These are phyloP conservation scores for Hyposoter dolosus DNA, from an alignment of 2,888 invertebrate genomes.

Conservation along the genomic window DNA sequence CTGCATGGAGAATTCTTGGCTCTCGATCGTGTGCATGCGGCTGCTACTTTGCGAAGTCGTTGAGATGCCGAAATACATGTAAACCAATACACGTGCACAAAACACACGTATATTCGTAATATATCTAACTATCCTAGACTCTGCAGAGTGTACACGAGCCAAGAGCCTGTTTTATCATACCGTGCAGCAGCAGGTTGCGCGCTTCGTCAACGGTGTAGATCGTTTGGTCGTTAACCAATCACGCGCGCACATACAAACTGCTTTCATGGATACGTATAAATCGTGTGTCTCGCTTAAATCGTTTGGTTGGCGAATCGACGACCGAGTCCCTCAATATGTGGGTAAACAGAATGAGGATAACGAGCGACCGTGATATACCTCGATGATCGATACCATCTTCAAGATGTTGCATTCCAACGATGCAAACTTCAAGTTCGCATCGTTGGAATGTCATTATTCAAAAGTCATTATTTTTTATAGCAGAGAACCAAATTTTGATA, in stretches of 20 bases:
- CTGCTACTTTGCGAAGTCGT: conserved; percentile 38
- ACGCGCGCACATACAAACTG: background rate
- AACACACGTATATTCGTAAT: background rate
- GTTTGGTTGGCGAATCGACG: conserved; percentile 41
- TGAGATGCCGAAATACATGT: conserved; percentile 53
- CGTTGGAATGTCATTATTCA: too few species aligned
- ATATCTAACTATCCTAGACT: background rate
- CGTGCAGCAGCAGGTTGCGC: conserved; percentile 14
- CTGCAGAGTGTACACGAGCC: conserved; percentile 28
- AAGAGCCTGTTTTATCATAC: conserved; percentile 4
- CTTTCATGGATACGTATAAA: background rate
- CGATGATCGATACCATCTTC: background rate
- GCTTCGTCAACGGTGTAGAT: conserved; percentile 23
- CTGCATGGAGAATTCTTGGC: conserved; percentile 66
- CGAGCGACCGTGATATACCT: conserved; percentile 46
- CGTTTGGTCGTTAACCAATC: conserved; percentile 25
- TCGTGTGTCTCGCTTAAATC: conserved; percentile 44
- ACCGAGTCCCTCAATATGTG: conserved; percentile 7
- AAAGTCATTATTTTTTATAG: too few species aligned
- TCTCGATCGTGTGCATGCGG: conserved; percentile 38
- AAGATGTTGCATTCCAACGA: too few species aligned
- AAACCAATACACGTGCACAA: background rate
- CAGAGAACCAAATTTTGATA: too few species aligned
- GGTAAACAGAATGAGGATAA: conserved; percentile 36
- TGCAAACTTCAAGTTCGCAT: too few species aligned